A percentile compares a stretch with the other conserved stretches of the same genome.
These are phyloP conservation scores for Helleia helle DNA, from an alignment of 2,888 invertebrate species.

Conservation along the genomic window DNA sequence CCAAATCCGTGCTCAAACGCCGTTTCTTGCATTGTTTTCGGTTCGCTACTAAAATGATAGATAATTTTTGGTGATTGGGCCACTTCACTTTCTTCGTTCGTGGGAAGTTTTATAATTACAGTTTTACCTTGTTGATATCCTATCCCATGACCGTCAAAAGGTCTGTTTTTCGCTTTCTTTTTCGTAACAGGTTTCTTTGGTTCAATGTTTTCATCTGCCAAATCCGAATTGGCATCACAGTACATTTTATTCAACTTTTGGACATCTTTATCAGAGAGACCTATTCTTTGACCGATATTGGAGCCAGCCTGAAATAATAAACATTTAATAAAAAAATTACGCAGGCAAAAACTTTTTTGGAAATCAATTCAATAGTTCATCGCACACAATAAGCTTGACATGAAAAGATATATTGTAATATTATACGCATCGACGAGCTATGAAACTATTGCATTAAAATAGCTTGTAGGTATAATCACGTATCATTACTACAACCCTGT, in stretches of 20 bases:
- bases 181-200: conserved; percentile 28
- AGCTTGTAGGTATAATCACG: too few relatives aligned
- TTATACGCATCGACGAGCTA: too few relatives aligned
- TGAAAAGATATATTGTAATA: too few relatives aligned
- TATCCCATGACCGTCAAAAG: conserved; percentile 59
- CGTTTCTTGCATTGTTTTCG: conserved; percentile 44
- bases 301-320: conserved; percentile 44
- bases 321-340: too few relatives aligned
- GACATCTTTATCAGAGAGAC: conserved; percentile 72
- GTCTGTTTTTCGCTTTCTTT: conserved; percentile 49
- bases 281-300: conserved; percentile 71
- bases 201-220: conserved; percentile 30
- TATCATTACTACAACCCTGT: too few relatives aligned
- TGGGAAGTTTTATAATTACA: conserved; percentile 57
- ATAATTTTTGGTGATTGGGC: conserved; percentile 41
- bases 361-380: too few relatives aligned
- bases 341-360: too few relatives aligned
- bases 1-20: conserved; percentile 39
- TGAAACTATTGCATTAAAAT: too few relatives aligned
- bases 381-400: too few relatives aligned
- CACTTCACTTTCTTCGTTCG: conserved; percentile 43
- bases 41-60: conserved; percentile 61
- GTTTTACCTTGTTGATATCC: conserved; percentile 69
- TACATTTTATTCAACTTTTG: conserved; percentile 76
- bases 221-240: conserved; percentile 48